Conservation (phyloP, 2,113 vertebrate species). For the Aspidoscelis tigris region DNA sequence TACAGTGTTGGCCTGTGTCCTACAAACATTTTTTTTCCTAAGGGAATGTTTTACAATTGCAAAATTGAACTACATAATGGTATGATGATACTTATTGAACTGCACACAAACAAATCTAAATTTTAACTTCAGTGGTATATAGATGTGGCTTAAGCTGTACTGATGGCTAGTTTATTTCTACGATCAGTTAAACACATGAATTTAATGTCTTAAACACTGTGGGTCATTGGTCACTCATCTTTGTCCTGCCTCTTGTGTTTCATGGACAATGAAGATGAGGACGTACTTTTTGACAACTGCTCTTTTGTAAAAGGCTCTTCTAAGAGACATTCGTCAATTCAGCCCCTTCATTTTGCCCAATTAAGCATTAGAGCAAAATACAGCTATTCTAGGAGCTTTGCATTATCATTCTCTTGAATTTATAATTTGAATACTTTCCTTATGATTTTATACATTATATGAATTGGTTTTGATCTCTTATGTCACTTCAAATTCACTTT, state of each 20-base stretch:
- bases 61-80: too few species aligned
- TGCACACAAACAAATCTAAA: too few species aligned
- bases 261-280: neutral
- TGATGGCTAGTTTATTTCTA: neutral
- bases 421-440: neutral
- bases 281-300: neutral
- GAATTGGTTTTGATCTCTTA: neutral
- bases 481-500: neutral
- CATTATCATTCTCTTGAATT: neutral
- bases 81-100: too few species aligned
- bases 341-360: neutral
- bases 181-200: neutral
- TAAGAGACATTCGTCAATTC: neutral
- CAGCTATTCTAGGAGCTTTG: neutral
- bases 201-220: neutral
- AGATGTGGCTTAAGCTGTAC: neutral
- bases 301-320: neutral
- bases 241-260: neutral
- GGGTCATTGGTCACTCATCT: neutral
- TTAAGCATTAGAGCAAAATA: neutral
- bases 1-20: too few species aligned
- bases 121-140: too few species aligned
- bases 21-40: too few species aligned
- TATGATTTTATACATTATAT: neutral
- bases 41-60: too few species aligned